Base-by-base conservation (phyloP, 2,888 invertebrate genomes). In the Dromius quadrimaculatus region DNA sequence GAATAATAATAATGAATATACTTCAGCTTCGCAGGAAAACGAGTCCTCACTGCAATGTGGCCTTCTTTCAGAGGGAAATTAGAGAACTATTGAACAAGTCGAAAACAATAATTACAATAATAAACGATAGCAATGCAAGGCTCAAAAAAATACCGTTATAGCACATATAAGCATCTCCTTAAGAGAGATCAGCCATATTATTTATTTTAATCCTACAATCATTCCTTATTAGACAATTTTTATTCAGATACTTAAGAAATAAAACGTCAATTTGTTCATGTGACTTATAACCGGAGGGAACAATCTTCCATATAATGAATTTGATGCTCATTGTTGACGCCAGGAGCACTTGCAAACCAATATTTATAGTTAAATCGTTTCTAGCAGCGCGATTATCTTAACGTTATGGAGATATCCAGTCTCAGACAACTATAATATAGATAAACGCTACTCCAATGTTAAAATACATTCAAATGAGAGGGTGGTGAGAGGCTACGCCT, bases 361-460 rank as follows among this genome's bases (percentile, higher is more conserved):
- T 63, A 43, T 43, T 63, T 63, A 63, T 23, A 54, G 28, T 54
- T 23, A 13, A 28, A 36, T 62, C 32, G 17, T 34, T 17, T 41
- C 41, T 41, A 41, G 15, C 41, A 41, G 13, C 41, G 2, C 34
- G 59, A 59, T 32, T 34, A 32, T 32, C 11, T 59, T 32, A 20
- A 59, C 59, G 59, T 38, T 81, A 81, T 81, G 81, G 80, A 81
- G 81, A 81, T 81, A 79, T 78, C 76, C 75, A 76, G 28, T 19
- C 23, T 13, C 50, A 54, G 79, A 78, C 74, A 76, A 80, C 80
- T 80, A 81, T 81, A 80, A 81, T 80, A 78, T 78, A 78, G 79
- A 78, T 80, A 81, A 81, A 81, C 79, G 81, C 76, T 76, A 79
- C 79, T 78, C 80, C 81, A 79, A 81, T 81, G 79, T 78, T 79